Conservation (phyloP, 1,140 invertebrate genomes). For the Periplaneta americana region DNA sequence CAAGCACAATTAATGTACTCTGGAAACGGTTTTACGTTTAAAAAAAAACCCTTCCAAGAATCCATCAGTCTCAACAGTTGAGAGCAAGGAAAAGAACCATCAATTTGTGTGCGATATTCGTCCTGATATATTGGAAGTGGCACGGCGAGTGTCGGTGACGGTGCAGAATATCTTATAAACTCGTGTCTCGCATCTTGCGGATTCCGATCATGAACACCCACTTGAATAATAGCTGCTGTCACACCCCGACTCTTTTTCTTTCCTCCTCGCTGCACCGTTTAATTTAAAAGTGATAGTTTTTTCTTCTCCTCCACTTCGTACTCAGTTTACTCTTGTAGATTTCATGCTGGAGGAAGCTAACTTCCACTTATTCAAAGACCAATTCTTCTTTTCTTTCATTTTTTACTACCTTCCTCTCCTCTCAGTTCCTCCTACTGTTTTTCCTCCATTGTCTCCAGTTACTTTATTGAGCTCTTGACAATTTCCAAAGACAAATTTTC, state of each 20-base stretch:
- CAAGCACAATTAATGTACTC: too few species aligned
- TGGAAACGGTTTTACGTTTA: too few species aligned
- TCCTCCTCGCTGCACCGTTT: background rate
- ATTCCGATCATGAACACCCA: background rate
- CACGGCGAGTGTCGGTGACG: background rate
- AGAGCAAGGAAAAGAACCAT: background rate
- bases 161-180: background rate
- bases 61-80: background rate
- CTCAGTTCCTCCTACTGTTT: background rate
- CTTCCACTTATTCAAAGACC: background rate
- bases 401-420: background rate
- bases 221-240: background rate
- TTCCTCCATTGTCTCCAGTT: background rate
- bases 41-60: background rate
- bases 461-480: background rate
- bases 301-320: background rate
- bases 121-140: background rate
- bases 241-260: background rate
- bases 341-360: background rate
- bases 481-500: background rate
- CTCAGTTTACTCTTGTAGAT: background rate
- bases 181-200: background rate
- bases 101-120: background rate
- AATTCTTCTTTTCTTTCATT: background rate
- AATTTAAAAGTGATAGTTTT: background rate